Base-by-base conservation (phyloP, 2,888 invertebrate genomes). In the Coleophora flavipennella region DNA sequence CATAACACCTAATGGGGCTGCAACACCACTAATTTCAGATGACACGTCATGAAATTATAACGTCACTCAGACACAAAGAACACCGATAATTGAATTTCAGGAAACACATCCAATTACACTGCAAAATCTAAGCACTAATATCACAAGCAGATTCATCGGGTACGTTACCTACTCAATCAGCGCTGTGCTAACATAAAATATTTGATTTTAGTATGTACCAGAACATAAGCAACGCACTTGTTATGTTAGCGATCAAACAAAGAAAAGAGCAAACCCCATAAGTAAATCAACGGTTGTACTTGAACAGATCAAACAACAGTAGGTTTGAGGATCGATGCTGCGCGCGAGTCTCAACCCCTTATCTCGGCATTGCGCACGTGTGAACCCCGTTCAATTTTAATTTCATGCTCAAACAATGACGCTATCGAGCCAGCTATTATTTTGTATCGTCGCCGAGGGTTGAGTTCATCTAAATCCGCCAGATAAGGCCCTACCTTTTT, bases 331-430 rank as follows among this genome's bases (percentile, higher is more conserved):
- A 75, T 78, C 76, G 72, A 76, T 74, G 66, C 70, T 61, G 63
- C 62, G 63, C 54, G 53, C 55, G 53, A 57, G 58, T 59, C 60
- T 61, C 64, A 67, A 70, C 76, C 81, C 80, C 81, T 83, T 83
- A 83, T 84, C 83, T 75, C 62, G 53, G 62, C 70, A 44, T 62
- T 70, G 78, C 78, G 83, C 83, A 84, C 83, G 83, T 84, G 83
- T 83, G 83, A 84, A 83, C 76, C 72, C 72, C 74, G 78, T 73
- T 80, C 81, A 80, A 81, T 83, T 84, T 84, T 84, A 84, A 84
- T 84, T 84, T 84, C 83, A 84, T 84, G 83, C 83, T 81, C 81
- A 84, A 84, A 83, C 83, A 84, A 84, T 84, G 81, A 72, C 77
- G 83, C 69, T 79, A 83, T 81, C 80, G 78, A 75, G 72, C 70